Evolutionary conservation across 2,113 vertebrate species (phyloP), one percentile per base, ranked within the genome.

Genomic region (Neotragus pygmaeus): DNA sequence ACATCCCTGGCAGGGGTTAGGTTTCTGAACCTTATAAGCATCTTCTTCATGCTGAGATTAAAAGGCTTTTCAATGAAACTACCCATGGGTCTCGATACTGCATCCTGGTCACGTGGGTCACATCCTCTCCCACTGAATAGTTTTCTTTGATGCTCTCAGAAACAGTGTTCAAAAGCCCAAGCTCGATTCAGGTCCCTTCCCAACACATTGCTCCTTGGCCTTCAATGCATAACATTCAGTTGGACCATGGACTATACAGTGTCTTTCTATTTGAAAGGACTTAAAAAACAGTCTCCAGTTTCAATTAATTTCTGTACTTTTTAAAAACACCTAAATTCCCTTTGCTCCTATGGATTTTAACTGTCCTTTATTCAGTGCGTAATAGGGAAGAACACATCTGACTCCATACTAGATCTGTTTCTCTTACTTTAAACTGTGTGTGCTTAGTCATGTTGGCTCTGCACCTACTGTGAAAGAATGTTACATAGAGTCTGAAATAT

Each of bases 141-240:
- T 64, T 95, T 90, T 81, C 88, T 95, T 93, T 96, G 97, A 98
- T 96, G 84, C 70, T 82, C 81, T 96, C 85, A 88, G 95, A 80
- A 94, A 94, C 78, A 93, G 92, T 73, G 88, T 97, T 97, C 92
- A 98, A 97, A 98, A 96, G 77, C 21, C 21, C 28, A 11, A 23
- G 70, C 75, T 27, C 62, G 28, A 90, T 96, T 88, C 94, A 58
- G 84, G 92, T 95, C 45, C 84, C 97, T 97, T 95, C 96, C 93
- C 84, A 75, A 92, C 92, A 96, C 47, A 96, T 94, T 97, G 96
- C 92, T 98, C 97, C 91, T 93, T 97, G 95, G 92, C 96, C 96
- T 95, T 94, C 84, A 39, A 78, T 73, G 87, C 66, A 14, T n/a
- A 88, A 64, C 66, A 58, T 96, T 91, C 36, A 64, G 55, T 81